Base-by-base conservation (phyloP, 2,888 invertebrate genomes). In the Volucella inanis region DNA sequence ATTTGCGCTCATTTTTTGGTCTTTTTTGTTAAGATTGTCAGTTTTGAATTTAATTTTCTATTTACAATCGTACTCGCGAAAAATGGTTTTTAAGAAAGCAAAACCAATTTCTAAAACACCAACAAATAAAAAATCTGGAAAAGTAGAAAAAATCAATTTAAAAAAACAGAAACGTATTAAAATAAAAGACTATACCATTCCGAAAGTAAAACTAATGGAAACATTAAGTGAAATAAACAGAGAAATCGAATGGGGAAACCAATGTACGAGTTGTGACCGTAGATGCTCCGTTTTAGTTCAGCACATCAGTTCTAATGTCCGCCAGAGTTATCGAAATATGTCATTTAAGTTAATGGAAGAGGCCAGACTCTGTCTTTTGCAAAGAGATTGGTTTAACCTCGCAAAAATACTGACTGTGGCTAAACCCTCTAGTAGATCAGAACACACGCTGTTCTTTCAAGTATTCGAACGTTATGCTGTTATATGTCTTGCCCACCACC, bases 341-440 rank as follows among this genome's bases (percentile, higher is more conserved):
- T 14, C 15, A 1, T 45, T 18, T 0, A 79, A 65, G 31, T 18
- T 80, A 2, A 14, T 80, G 1, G 84, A 80, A 12, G 75, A 84
- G 45, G 84, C 84, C 6, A 52, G 84, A 4, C 12, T 84, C 0
- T 75, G 84, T 62, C 1, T 71, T 0, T 2, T 80, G 43, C 80
- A 84, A 67, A 75, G 84, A 14, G 84, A 84, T 65, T 84, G 84
- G 84, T 45, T 18, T 6, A 80, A 65, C 12, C 45, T 84, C 0
- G 80, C 75, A 2, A 65, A 10, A 14, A 71, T 84, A 2, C n/a
- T 84, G 43, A 49, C 45, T 0, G 57, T 67, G 22, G 54, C 55
- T 0, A 84, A 65, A 4, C 70, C 70, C 2, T 1, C 1, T 10
- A 38, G 0, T 1, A 8, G 6, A 10, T 52, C 31, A 10, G 65